Evolutionary conservation across 2,113 vertebrate species (phyloP).

Genomic region (Saguinus midas): DNA sequence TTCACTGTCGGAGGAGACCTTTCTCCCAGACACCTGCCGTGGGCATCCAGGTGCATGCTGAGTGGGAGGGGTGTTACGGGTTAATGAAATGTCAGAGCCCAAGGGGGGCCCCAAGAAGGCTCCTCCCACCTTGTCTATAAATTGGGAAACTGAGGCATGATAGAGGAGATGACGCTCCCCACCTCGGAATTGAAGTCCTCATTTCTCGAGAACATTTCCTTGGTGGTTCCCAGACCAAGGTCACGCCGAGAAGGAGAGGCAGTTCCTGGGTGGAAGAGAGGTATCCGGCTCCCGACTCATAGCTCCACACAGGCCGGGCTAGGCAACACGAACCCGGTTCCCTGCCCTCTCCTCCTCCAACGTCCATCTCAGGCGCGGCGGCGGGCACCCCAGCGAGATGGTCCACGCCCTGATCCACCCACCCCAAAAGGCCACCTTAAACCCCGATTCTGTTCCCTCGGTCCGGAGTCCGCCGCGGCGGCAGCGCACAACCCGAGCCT

Average conservation of each 20-base stretch:
- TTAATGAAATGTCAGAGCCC: not conserved
- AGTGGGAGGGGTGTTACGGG: not conserved
- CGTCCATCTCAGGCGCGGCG: not conserved
- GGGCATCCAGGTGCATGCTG: not conserved
- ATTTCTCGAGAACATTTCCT: not conserved
- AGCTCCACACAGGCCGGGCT: not conserved
- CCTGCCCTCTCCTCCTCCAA: constrained; percentile 39
- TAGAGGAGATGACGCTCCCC: not conserved
- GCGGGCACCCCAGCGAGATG: not conserved
- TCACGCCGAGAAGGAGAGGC: constrained; percentile 52
- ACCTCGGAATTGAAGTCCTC: not conserved
- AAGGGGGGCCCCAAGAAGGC: not conserved
- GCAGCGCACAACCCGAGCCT: not conserved
- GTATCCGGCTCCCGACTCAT: constrained; percentile 40
- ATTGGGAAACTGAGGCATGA: constrained; percentile 56
- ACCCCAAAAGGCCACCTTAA: not conserved
- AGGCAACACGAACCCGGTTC: constrained; percentile 69
- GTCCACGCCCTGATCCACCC: constrained; percentile 19
- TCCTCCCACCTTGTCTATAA: constrained; percentile 13
- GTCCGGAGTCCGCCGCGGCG: not conserved
- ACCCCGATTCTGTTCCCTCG: not conserved
- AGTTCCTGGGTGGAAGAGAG: constrained; percentile 43
- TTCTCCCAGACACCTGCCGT: not conserved
- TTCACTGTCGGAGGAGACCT: not conserved
- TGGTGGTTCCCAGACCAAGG: constrained; percentile 68